phyloP scores from a whole-genome alignment of 2,113 vertebrate genomes.

The Ctenodactylus gundi region DNA sequence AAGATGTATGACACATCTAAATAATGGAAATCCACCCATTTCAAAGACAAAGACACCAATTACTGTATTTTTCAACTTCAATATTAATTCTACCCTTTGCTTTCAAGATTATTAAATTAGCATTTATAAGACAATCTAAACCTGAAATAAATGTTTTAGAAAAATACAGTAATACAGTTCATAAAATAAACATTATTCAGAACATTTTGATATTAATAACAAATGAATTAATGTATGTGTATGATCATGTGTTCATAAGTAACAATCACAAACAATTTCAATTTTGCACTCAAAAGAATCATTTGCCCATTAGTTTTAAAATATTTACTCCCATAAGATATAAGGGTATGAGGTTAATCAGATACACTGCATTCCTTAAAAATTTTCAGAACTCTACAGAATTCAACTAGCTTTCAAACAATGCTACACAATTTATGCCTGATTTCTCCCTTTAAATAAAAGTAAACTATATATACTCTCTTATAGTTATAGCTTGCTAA shows the following conservation, averaged over 20 bases:
- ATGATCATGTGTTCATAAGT: constrained; percentile 4
- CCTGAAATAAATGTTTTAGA: constrained; percentile 61
- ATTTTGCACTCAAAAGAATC: constrained; percentile 12
- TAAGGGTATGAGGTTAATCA: not conserved
- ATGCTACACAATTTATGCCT: not conserved
- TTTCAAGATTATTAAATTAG: constrained; percentile 40
- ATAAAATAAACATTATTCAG: constrained; percentile 46
- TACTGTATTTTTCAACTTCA: not conserved
- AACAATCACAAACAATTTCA: constrained; percentile 12
- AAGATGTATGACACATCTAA: constrained; percentile 69
- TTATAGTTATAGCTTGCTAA: constrained; percentile 43
- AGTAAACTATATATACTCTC: constrained; percentile 9
- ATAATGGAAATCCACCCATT: constrained; percentile 25
- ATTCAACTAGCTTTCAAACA: not conserved
- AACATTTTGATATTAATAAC: constrained; percentile 43
- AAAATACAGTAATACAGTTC: constrained; percentile 56
- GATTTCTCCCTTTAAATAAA: constrained; percentile 44
- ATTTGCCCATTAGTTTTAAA: not conserved
- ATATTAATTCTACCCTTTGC: constrained; percentile 32
- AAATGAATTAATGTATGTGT: not conserved
- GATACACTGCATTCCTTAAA: not conserved
- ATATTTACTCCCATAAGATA: not conserved
- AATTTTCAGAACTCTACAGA: not conserved
- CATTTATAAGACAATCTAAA: constrained; percentile 56
- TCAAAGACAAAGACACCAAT: constrained; percentile 34